phyloP scores from a whole-genome alignment of 2,888 invertebrate species.

The Pogonocherus hispidulus region DNA sequence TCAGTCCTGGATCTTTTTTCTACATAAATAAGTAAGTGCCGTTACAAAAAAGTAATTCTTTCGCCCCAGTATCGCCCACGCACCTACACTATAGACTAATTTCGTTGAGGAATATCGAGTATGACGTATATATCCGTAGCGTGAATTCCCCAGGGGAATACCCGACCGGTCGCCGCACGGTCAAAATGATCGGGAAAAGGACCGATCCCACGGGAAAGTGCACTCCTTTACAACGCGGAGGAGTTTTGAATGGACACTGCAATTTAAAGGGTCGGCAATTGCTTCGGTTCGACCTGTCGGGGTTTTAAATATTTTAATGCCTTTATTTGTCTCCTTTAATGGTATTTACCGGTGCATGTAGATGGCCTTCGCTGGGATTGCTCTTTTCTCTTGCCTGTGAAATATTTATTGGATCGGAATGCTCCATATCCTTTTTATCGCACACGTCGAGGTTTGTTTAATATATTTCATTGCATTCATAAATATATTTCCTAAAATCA shows the following conservation, averaged over 20 bases:
- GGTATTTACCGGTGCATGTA: slow-evolving; percentile 13
- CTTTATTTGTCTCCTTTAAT: slow-evolving; percentile 28
- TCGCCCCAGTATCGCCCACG: background rate
- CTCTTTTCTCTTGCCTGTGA: background rate
- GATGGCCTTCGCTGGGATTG: background rate
- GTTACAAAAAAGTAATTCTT: no score
- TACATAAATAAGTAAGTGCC: no score
- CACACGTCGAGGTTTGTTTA: no score
- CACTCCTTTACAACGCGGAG: slow-evolving; percentile 26
- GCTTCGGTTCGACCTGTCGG: slow-evolving; percentile 23
- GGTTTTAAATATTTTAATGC: slow-evolving; percentile 33
- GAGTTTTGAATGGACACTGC: slow-evolving; percentile 18
- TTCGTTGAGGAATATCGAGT: slow-evolving; percentile 40
- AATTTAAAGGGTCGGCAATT: slow-evolving; percentile 32
- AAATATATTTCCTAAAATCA: no score
- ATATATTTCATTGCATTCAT: no score
- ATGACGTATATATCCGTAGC: slow-evolving; percentile 47
- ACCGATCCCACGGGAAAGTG: slow-evolving; percentile 40
- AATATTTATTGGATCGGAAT: no score
- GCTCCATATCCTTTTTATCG: no score
- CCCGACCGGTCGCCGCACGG: slow-evolving; percentile 44
- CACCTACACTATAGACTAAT: slow-evolving; percentile 18
- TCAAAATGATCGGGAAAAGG: slow-evolving; percentile 51
- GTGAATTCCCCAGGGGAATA: slow-evolving; percentile 46
- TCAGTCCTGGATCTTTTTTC: no score